phyloP scores from a whole-genome alignment of 1,140 invertebrate genomes.

The Sitophilus oryzae region DNA sequence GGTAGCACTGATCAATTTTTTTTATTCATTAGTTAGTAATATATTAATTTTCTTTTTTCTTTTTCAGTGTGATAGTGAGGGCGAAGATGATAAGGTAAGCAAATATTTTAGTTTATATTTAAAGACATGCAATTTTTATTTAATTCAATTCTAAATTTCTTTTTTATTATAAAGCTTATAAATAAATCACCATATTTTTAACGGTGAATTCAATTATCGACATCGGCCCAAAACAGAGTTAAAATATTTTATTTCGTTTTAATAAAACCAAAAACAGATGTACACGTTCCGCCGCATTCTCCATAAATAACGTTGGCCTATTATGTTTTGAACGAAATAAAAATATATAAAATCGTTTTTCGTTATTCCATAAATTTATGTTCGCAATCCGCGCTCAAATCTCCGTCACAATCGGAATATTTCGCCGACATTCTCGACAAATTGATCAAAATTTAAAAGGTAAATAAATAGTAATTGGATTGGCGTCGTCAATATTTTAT shows the following conservation, averaged over 20 bases:
- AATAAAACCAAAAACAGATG: no score
- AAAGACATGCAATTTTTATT: slow-evolving; percentile 6
- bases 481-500: background rate
- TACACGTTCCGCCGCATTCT: no score
- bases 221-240: no score
- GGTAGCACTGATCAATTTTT: no score
- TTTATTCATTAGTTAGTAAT: no score
- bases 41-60: slow-evolving; percentile 43
- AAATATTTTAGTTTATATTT: slow-evolving; percentile 1
- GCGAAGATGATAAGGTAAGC: slow-evolving; percentile 78
- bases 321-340: no score
- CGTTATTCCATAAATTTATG: slow-evolving; percentile 2
- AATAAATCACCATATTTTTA: no score
- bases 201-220: no score
- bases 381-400: no score
- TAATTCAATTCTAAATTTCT: no score
- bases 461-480: background rate
- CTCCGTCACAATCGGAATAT: background rate
- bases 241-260: no score
- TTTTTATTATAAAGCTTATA: background rate
- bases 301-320: no score
- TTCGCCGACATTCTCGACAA: background rate
- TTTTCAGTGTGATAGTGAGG: slow-evolving; percentile 85
- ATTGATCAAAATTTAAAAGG: background rate
- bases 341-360: slow-evolving; percentile 12